Evolutionary conservation across 2,888 invertebrate genomes (phyloP).

Genomic region (Yponomeuta plumbellus): DNA sequence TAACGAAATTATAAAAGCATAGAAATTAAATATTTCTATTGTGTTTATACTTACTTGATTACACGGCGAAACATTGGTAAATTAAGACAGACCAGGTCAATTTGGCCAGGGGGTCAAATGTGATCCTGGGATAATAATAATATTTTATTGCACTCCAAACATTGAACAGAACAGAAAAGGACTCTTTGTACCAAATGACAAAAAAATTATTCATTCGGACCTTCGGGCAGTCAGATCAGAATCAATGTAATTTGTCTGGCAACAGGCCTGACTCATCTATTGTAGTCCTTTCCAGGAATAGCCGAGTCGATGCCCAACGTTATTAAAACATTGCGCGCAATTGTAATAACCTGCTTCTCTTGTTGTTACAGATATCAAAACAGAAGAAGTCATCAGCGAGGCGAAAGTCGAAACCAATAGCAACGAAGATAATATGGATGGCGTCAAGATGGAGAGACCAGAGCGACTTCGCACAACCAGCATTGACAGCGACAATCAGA

Average conservation of each 20-base stretch:
- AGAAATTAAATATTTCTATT: too few relatives aligned
- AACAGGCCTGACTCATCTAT: conserved; percentile 62
- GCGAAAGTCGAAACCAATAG: conserved; percentile 58
- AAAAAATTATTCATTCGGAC: neutral
- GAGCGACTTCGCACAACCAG: conserved; percentile 60
- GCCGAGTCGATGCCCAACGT: conserved; percentile 59
- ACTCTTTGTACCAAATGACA: neutral
- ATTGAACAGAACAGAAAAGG: too few relatives aligned
- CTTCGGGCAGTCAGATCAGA: neutral
- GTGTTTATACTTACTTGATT: too few relatives aligned
- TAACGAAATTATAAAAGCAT: too few relatives aligned
- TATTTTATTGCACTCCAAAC: too few relatives aligned
- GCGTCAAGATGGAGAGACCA: conserved; percentile 46
- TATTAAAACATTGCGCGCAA: conserved; percentile 67
- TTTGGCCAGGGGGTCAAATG: too few relatives aligned
- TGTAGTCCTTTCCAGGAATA: conserved; percentile 71
- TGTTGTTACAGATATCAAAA: conserved; percentile 74
- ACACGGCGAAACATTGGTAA: too few relatives aligned
- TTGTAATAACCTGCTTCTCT: conserved; percentile 55
- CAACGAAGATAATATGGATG: conserved; percentile 49
- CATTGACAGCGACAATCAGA: conserved; percentile 75
- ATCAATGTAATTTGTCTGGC: neutral
- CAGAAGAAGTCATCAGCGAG: conserved; percentile 65
- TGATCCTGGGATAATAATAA: too few relatives aligned
- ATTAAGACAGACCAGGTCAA: too few relatives aligned